phyloP scores from a whole-genome alignment of 1,140 invertebrate species.

The Diorhabda sublineata region DNA sequence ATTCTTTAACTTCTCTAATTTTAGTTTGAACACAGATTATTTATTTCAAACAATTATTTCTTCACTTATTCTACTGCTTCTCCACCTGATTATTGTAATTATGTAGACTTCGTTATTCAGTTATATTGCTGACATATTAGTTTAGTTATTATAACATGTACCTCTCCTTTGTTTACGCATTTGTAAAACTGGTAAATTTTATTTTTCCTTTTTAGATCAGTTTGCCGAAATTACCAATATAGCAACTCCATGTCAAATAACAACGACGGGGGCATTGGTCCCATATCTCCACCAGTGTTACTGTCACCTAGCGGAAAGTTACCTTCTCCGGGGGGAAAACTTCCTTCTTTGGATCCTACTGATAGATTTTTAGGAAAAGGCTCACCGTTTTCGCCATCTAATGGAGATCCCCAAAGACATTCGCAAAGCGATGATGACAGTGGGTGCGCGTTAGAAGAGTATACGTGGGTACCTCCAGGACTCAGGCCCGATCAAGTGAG shows the following conservation, averaged over 20 bases:
- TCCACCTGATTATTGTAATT: too few species aligned
- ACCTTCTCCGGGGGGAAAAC: constrained; percentile 42
- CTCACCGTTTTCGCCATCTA: constrained; percentile 42
- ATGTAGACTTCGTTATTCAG: too few species aligned
- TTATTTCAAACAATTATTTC: too few species aligned
- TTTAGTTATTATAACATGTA: too few species aligned
- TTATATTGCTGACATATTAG: too few species aligned
- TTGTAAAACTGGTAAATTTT: neutral
- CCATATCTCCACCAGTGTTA: constrained; percentile 37
- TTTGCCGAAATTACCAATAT: constrained; percentile 49
- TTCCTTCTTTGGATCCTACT: constrained; percentile 48
- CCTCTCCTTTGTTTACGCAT: too few species aligned
- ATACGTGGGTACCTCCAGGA: constrained; percentile 96
- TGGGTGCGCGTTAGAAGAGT: constrained; percentile 94
- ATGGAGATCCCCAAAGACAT: constrained; percentile 71
- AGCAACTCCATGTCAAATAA: constrained; percentile 37
- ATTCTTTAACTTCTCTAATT: too few species aligned
- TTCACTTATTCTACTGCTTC: too few species aligned
- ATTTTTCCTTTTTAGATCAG: constrained; percentile 53
- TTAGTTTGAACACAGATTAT: too few species aligned
- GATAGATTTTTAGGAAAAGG: constrained; percentile 51
- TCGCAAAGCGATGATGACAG: constrained; percentile 95
- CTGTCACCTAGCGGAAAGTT: constrained; percentile 37
- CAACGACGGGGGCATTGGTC: constrained; percentile 26
- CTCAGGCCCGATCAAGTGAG: constrained; percentile 90